These are phyloP conservation scores for Orthosia incerta DNA, from an alignment of 2,888 invertebrate species.

Conservation along the genomic window DNA sequence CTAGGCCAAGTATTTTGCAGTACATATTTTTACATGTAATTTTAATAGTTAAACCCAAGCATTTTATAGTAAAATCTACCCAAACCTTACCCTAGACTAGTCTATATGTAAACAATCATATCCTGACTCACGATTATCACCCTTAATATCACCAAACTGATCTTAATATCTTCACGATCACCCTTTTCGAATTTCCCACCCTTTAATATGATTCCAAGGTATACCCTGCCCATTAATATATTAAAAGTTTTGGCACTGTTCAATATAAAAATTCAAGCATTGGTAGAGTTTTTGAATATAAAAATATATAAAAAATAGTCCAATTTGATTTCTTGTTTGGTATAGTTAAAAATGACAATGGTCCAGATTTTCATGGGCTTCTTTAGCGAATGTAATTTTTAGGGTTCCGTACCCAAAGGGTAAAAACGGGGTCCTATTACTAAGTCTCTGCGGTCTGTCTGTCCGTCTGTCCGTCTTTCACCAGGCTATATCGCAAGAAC, in stretches of 20 bases:
- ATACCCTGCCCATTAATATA: conserved; percentile 30
- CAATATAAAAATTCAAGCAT: conserved; percentile 26
- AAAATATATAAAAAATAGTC: conserved; percentile 11
- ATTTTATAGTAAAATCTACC: conserved; percentile 17
- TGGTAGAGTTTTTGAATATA: conserved; percentile 35
- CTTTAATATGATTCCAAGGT: conserved; percentile 46
- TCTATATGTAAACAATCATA: conserved; percentile 56
- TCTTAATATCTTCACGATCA: conserved; percentile 59
- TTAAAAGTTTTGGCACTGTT: conserved; percentile 54
- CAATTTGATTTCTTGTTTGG: not conserved
- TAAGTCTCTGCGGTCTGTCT: no score
- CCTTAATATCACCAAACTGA: conserved; percentile 33
- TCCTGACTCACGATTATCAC: conserved; percentile 64
- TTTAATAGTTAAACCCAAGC: conserved; percentile 1
- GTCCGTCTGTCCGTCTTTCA: no score
- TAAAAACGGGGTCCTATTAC: no score
- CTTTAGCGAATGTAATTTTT: no score
- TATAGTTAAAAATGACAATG: conserved; percentile 2
- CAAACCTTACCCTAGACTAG: conserved; percentile 66
- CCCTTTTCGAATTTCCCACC: conserved; percentile 57
- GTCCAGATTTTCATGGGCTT: not conserved
- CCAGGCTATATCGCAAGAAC: no score
- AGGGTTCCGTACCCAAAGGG: no score
- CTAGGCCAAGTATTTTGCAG: conserved; percentile 25
- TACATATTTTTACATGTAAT: conserved; percentile 52